Evolutionary conservation across 2,888 invertebrate genomes (phyloP).

Genomic region (Hyles lineata): DNA sequence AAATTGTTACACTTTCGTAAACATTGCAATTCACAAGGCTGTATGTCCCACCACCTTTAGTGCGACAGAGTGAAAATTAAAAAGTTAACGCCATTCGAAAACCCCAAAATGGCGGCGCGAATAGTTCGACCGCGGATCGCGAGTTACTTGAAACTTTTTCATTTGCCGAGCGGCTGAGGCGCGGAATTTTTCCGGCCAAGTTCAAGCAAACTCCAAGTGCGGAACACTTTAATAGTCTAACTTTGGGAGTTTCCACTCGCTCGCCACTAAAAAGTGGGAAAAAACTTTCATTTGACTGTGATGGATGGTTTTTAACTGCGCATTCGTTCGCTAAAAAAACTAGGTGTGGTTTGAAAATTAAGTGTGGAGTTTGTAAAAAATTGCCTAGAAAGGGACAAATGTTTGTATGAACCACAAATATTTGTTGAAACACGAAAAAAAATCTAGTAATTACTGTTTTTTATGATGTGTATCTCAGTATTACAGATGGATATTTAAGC

Average conservation of each 20-base stretch:
- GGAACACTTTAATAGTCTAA: slow-evolving; percentile 63
- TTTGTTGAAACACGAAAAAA: too few relatives aligned
- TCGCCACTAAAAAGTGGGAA: slow-evolving; percentile 43
- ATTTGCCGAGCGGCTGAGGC: slow-evolving; percentile 55
- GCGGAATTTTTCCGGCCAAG: slow-evolving; percentile 71
- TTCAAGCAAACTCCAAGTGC: slow-evolving; percentile 54
- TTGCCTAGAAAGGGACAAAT: background rate
- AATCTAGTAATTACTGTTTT: too few relatives aligned
- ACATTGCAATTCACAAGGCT: background rate
- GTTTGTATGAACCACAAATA: too few relatives aligned
- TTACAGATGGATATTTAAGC: too few relatives aligned
- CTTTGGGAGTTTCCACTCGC: slow-evolving; percentile 50
- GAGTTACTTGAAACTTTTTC: slow-evolving; percentile 79
- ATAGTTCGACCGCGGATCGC: slow-evolving; percentile 70
- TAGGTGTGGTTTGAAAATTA: background rate
- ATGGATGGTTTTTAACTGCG: slow-evolving; percentile 38
- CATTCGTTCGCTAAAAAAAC: slow-evolving; percentile 1
- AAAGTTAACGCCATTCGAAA: slow-evolving; percentile 66
- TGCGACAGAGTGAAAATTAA: slow-evolving; percentile 52
- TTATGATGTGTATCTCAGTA: too few relatives aligned
- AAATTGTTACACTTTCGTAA: background rate
- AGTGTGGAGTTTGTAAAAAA: background rate
- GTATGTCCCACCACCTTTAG: background rate
- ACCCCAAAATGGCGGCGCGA: slow-evolving; percentile 71
- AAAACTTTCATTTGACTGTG: slow-evolving; percentile 39